Conservation (phyloP, 2,113 vertebrate species). For the Silurus asotus region DNA sequence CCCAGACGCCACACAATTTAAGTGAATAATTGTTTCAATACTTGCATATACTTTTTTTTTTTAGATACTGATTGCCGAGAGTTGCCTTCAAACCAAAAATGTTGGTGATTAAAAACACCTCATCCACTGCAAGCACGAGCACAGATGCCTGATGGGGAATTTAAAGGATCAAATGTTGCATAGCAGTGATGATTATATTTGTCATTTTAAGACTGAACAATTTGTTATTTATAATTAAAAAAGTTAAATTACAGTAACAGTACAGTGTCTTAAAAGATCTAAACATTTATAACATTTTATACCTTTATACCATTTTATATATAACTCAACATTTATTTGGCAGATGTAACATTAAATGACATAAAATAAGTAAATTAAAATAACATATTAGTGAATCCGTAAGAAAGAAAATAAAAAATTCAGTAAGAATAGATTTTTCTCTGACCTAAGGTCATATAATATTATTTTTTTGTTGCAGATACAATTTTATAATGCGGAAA, state of each 20-base stretch:
- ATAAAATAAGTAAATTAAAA: background rate
- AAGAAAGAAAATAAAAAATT: background rate
- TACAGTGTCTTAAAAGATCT: background rate
- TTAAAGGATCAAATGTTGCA: background rate
- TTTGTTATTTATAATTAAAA: background rate
- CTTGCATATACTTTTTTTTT: background rate
- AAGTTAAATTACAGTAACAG: background rate
- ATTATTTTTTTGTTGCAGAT: constrained; percentile 3
- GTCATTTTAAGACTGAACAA: background rate
- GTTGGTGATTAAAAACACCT: background rate
- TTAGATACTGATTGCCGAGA: constrained; percentile 23
- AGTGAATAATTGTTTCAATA: background rate
- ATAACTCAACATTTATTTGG: background rate
- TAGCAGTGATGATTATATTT: background rate
- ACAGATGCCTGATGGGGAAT: background rate
- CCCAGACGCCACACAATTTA: background rate
- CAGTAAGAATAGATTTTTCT: background rate
- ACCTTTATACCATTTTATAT: too few species aligned
- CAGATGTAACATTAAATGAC: background rate
- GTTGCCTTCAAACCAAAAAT: background rate
- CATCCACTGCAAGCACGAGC: background rate
- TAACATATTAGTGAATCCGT: background rate
- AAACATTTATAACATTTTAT: background rate
- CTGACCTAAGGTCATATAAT: background rate
- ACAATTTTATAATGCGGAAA: background rate